Conservation (phyloP, 2,888 invertebrate species). For the Lepidochitona cinerea region DNA sequence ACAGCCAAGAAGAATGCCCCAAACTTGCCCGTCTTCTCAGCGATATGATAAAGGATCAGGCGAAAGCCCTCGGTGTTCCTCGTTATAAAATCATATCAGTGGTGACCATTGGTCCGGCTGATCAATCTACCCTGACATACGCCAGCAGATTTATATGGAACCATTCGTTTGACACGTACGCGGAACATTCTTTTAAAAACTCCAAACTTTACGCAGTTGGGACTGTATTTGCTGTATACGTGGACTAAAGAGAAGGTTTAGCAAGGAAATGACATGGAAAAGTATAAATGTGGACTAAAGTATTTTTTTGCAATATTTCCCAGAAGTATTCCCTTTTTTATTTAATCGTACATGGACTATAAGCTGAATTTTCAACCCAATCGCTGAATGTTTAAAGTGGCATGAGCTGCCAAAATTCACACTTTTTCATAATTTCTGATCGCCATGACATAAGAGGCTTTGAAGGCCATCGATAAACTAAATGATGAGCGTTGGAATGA, state of each 20-base stretch:
- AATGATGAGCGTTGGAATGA: too few species aligned
- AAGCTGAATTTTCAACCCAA: too few species aligned
- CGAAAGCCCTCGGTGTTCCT: slow-evolving; percentile 46
- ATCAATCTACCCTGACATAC: slow-evolving; percentile 38
- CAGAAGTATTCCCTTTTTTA: too few species aligned
- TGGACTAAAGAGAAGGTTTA: slow-evolving; percentile 35
- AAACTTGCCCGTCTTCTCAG: slow-evolving; percentile 41
- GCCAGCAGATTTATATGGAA: slow-evolving; percentile 62
- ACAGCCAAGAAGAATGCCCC: slow-evolving; percentile 47
- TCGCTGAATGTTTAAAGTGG: too few species aligned
- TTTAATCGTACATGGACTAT: too few species aligned
- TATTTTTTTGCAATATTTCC: too few species aligned
- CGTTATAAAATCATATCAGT: slow-evolving; percentile 54
- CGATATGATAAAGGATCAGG: slow-evolving; percentile 52
- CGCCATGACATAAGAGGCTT: too few species aligned
- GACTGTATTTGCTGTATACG: slow-evolving; percentile 53
- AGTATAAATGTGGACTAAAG: neutral
- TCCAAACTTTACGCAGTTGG: slow-evolving; percentile 51
- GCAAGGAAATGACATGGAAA: neutral
- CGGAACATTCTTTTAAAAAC: slow-evolving; percentile 50
- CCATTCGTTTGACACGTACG: slow-evolving; percentile 51
- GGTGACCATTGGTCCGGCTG: slow-evolving; percentile 50
- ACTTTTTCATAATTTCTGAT: too few species aligned
- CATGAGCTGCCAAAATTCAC: too few species aligned
- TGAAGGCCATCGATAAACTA: too few species aligned